phyloP scores from a whole-genome alignment of 2,113 vertebrate genomes.

The Xerus inauris region DNA sequence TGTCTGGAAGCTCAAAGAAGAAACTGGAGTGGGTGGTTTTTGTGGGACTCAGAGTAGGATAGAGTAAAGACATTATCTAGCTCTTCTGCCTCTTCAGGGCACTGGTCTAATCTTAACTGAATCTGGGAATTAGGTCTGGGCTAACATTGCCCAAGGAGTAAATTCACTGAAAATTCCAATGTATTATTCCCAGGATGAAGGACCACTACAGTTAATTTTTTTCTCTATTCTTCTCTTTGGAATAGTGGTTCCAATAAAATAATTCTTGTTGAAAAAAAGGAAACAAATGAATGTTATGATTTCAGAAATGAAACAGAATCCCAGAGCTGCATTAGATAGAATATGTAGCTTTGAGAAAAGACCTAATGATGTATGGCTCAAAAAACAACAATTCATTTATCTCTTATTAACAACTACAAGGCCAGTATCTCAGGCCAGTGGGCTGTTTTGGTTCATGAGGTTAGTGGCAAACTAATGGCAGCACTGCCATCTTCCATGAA shows the following conservation, averaged over 20 bases:
- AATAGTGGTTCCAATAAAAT: background rate
- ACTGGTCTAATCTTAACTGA: background rate
- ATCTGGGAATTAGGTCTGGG: background rate
- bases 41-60: background rate
- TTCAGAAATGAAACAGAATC: background rate
- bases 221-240: background rate
- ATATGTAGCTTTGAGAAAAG: background rate
- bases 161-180: background rate
- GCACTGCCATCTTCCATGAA: background rate
- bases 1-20: background rate
- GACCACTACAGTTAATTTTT: background rate
- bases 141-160: background rate
- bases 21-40: background rate
- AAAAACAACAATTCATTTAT: background rate
- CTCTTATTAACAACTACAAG: background rate
- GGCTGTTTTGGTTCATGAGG: background rate
- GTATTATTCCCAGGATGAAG: background rate
- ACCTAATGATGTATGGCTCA: background rate
- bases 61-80: background rate
- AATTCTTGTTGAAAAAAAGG: background rate
- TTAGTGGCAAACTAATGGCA: background rate
- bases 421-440: constrained; percentile 4
- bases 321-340: background rate
- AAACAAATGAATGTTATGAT: background rate
- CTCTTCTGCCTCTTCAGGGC: background rate